A percentile compares a stretch with the other conserved stretches of the same genome.
phyloP scores from a whole-genome alignment of 2,113 vertebrate species.

The Myodes glareolus region DNA sequence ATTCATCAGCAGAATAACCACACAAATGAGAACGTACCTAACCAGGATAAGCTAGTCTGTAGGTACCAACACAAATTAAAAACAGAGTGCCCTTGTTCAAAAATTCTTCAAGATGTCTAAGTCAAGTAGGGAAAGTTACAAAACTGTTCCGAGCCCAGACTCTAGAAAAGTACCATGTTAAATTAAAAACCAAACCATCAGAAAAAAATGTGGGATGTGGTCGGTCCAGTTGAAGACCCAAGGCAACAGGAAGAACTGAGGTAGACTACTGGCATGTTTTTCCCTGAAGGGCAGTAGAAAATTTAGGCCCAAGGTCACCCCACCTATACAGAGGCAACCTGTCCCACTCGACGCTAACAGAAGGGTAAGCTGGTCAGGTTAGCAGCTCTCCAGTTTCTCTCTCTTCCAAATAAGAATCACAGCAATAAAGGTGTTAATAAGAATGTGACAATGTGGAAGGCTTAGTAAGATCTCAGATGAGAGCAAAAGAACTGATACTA shows the following conservation, averaged over 20 bases:
- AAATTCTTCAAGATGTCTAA: not conserved
- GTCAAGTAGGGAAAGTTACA: not conserved
- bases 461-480: not conserved
- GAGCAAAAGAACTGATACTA: constrained; percentile 12
- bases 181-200: not conserved
- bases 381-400: not conserved
- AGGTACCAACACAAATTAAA: not conserved
- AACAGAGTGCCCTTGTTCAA: not conserved
- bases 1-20: not conserved
- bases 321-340: too few relatives aligned
- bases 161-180: not conserved
- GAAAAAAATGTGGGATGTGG: not conserved
- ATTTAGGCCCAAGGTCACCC: not conserved
- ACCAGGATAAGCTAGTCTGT: not conserved
- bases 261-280: constrained; percentile 15
- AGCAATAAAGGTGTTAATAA: not conserved
- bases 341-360: not conserved
- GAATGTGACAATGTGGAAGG: not conserved
- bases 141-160: not conserved
- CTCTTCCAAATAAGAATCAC: not conserved
- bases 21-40: not conserved
- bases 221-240: not conserved
- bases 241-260: not conserved
- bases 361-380: not conserved
- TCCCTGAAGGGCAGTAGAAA: constrained; percentile 46